Evolutionary conservation across 2,888 invertebrate genomes (phyloP).

Genomic region (Tholera decimalis): DNA sequence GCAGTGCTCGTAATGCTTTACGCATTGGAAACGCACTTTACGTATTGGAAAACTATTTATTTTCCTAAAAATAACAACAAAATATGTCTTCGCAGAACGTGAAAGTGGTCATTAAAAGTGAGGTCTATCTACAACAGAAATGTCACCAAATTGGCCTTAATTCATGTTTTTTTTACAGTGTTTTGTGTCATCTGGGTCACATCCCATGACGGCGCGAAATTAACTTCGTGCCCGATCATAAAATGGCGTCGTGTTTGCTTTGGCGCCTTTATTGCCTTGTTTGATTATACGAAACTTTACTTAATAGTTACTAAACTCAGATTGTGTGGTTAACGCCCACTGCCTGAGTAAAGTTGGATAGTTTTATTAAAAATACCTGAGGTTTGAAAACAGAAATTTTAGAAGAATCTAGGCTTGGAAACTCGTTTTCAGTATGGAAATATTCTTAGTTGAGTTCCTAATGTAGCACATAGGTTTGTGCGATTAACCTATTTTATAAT

Average conservation of each 20-base stretch:
- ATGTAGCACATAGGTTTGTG: neutral
- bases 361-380: conserved; percentile 12
- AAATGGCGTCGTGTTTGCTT: conserved; percentile 66
- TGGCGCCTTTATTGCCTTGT: conserved; percentile 55
- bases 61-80: neutral
- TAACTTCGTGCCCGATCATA: conserved; percentile 66
- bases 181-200: conserved; percentile 68
- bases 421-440: neutral
- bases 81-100: neutral
- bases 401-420: neutral
- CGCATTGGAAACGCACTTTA: neutral
- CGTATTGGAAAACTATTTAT: neutral
- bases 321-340: conserved; percentile 36
- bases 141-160: conserved; percentile 11
- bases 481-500: neutral
- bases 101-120: too few species aligned
- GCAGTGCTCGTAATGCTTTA: neutral
- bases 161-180: conserved; percentile 44
- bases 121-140: conserved; percentile 5
- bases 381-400: neutral
- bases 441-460: neutral
- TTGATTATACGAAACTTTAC: conserved; percentile 46
- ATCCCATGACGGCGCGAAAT: conserved; percentile 58
- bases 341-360: conserved; percentile 1
- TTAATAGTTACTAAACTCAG: conserved; percentile 43